Evolutionary conservation across 2,113 vertebrate species (phyloP), one percentile per base, ranked within the genome.

Genomic region (Chloroceryle aenea): DNA sequence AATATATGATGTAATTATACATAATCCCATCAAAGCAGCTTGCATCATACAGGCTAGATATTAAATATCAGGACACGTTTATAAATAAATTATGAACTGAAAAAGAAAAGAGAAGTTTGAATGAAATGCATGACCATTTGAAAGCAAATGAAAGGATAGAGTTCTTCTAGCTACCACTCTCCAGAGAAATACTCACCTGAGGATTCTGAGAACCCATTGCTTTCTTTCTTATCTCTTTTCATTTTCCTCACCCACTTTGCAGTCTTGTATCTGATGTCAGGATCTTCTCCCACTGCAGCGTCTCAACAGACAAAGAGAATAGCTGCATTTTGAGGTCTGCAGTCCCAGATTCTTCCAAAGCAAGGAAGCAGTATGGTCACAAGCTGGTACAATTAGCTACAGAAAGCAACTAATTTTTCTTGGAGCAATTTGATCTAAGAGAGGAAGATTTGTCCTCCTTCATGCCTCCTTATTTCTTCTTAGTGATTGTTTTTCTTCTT

Each of bases 361-460:
- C 26, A 90, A 94, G 55, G 36, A 76, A 80, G 26, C 43, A 87
- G 14, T 30, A 27, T 76, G n/a, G 86, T 83, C 67, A 81, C 52
- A 83, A 76, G 34, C 50, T 84, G 32, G 52, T 88, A 67, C 47
- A 80, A 89, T 71, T 42, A 67, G 23, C n/a, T 67, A 59, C 38
- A 88, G 30, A 26, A 67, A 95, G 72, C 29, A 93, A 80, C 10
- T 61, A 19, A 45, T 55, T 90, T 78, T 83, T 90, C 72, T 77
- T 6, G 0, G 32, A 74, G 52, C 14, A 62, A 18, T 20, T 74
- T 12, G 17, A 89, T 11, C 6, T 47, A 67, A 40, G 3, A 85
- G 66, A 69, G 17, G 19, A n/a, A 26, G 26, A 56, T 76, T 53
- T 47, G 10, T 26, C 18, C 4, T 63, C 25, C 22, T 85, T 50